Evolutionary conservation across 2,888 invertebrate genomes (phyloP).

Genomic region (Bellardia bayeri): DNA sequence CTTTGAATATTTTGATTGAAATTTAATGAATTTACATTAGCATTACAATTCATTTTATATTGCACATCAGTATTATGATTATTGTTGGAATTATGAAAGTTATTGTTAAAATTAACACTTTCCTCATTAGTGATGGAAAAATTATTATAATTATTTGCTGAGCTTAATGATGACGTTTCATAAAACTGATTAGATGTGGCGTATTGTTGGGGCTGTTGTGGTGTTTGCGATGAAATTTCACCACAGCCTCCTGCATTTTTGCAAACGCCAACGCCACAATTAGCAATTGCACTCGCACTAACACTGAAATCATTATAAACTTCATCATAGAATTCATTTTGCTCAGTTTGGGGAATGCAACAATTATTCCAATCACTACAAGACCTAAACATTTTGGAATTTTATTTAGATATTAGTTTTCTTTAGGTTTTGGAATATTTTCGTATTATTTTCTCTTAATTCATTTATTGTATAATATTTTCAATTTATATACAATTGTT

Average conservation of each 20-base stretch:
- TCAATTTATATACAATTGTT: background rate
- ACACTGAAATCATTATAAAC: conserved; percentile 76
- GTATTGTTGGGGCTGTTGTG: conserved; percentile 40
- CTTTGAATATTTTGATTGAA: conserved; percentile 73
- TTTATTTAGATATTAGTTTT: conserved; percentile 5
- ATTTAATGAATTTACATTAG: conserved; percentile 67
- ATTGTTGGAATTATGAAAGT: conserved; percentile 19
- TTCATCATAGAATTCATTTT: conserved; percentile 76
- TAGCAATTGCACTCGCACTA: conserved; percentile 6
- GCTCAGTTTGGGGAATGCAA: conserved; percentile 76
- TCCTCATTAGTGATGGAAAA: conserved; percentile 67
- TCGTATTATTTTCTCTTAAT: background rate
- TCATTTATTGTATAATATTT: conserved; percentile 2
- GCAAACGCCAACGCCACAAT: background rate
- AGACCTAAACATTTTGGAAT: conserved; percentile 64
- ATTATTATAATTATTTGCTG: conserved; percentile 26
- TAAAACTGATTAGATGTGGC: conserved; percentile 21
- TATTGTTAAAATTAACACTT: conserved; percentile 73
- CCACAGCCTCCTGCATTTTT: conserved; percentile 55
- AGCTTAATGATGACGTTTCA: conserved; percentile 11
- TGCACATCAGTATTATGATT: conserved; percentile 17
- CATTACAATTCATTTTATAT: conserved; percentile 34
- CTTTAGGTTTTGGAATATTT: background rate
- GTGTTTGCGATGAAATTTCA: background rate
- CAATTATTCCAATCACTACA: conserved; percentile 76